Evolutionary conservation across 2,888 invertebrate genomes (phyloP), one percentile per base, ranked within the genome.

Genomic region (Rhyacophila evoluta): DNA sequence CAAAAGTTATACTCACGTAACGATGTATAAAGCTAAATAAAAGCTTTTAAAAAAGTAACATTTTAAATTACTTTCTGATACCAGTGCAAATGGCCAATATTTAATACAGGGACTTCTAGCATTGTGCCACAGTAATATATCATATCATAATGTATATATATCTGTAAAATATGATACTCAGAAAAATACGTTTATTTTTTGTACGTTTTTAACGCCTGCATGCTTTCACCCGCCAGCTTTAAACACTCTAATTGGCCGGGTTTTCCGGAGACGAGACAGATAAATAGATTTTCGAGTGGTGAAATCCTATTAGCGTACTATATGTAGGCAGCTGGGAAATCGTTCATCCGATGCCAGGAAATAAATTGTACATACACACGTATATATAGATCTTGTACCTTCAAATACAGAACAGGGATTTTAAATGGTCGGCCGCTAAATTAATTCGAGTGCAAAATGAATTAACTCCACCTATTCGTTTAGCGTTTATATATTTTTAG

Each of bases 241-340:
- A 69, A 73, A 25, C 71, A 68, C 15, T 12, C 70, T 68, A 77
- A 77, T 77, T 77, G 77, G 77, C 68, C 15, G 55, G 19, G 55
- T 73, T 77, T 77, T 73, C 71, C 38, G 39, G 72, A 73, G 73
- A 67, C 77, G 77, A 73, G 77, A 77, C 73, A 77, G 73, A 77
- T 77, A 77, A 77, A 77, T 77, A 73, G 77, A 77, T 72, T 77
- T 76, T 72, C 19, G 77, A 77, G 77, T 77, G 77, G 77, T 77
- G 39, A 72, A 77, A 77, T 77, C 77, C 77, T 39, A 77, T 77
- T 77, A 77, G 77, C 73, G 25, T 25, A 12, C 55, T 25, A 55
- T 55, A 8, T 55, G 55, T 55, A 55, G 55, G 25, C 19, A 25
- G 10, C 55, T 55, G 55, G 55, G 5, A 25, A 55, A 55, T 55